Evolutionary conservation across 2,113 vertebrate genomes (phyloP).

Genomic region (Tragulus kanchil): DNA sequence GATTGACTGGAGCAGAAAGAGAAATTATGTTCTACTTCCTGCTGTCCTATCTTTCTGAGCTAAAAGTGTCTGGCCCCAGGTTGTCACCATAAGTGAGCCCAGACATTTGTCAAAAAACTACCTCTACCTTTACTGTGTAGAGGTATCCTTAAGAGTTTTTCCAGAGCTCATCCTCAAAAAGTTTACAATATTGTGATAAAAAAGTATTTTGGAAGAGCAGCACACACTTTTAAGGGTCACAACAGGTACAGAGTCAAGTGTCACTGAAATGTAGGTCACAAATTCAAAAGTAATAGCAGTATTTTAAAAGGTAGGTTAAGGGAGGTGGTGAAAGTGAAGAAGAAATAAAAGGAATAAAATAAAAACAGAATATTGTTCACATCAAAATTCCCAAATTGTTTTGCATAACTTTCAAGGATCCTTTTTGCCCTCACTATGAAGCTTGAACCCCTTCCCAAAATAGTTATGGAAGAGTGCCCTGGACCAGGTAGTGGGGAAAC

Average conservation of each 20-base stretch:
- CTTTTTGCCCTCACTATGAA: not conserved
- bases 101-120: constrained; percentile 52
- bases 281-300: not conserved
- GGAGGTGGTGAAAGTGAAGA: not conserved
- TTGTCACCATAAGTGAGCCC: constrained; percentile 17
- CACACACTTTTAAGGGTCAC: not conserved
- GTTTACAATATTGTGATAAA: constrained; percentile 49
- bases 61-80: constrained; percentile 20
- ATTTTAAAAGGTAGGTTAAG: not conserved
- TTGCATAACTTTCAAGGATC: not conserved
- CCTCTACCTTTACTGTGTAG: not conserved
- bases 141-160: constrained; percentile 5
- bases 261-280: not conserved
- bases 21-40: constrained; percentile 68
- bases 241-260: not conserved
- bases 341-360: not conserved
- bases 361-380: not conserved
- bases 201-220: constrained; percentile 12
- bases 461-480: not conserved
- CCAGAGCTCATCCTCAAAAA: constrained; percentile 49
- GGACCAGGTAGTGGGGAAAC: not conserved
- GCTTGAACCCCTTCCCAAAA: not conserved
- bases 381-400: not conserved
- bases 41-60: constrained; percentile 62
- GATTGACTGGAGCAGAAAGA: constrained; percentile 52